Evolutionary conservation across 2,113 vertebrate genomes (phyloP).

Genomic region (Petroica traversi): DNA sequence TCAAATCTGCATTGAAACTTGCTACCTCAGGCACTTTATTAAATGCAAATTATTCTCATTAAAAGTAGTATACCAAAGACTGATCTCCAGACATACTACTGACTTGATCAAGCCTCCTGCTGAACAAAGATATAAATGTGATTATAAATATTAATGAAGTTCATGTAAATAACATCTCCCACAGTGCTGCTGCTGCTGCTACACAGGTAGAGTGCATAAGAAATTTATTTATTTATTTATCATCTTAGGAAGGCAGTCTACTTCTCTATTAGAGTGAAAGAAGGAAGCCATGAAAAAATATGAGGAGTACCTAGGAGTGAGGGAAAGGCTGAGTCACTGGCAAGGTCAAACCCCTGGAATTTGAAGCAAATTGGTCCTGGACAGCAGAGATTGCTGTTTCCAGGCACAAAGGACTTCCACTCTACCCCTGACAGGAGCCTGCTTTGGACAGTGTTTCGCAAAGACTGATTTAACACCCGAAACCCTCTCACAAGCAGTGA

Average conservation of each 20-base stretch:
- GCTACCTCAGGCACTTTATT: not conserved
- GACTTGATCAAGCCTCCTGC: slow-evolving; percentile 61
- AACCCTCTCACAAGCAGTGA: not conserved
- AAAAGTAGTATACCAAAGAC: slow-evolving; percentile 24
- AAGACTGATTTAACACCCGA: not conserved
- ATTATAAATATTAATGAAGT: slow-evolving; percentile 66
- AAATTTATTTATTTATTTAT: not conserved
- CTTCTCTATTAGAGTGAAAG: not conserved
- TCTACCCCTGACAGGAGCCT: not conserved
- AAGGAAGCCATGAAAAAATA: not conserved
- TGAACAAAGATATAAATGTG: slow-evolving; percentile 63
- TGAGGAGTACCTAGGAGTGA: not conserved
- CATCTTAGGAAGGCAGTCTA: not conserved
- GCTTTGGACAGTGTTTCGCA: not conserved
- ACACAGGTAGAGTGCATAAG: not conserved
- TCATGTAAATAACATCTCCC: slow-evolving; percentile 59
- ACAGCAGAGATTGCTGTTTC: not conserved
- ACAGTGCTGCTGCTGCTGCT: slow-evolving; percentile 27
- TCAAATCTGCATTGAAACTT: not conserved
- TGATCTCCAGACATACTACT: slow-evolving; percentile 36
- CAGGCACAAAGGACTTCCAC: not conserved
- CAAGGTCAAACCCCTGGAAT: not conserved
- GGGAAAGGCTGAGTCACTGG: not conserved
- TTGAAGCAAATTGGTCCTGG: not conserved
- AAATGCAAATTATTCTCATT: slow-evolving; percentile 43